These are phyloP conservation scores for Tautogolabrus adspersus DNA, from an alignment of 2,113 vertebrate species.

Conservation along the genomic window DNA sequence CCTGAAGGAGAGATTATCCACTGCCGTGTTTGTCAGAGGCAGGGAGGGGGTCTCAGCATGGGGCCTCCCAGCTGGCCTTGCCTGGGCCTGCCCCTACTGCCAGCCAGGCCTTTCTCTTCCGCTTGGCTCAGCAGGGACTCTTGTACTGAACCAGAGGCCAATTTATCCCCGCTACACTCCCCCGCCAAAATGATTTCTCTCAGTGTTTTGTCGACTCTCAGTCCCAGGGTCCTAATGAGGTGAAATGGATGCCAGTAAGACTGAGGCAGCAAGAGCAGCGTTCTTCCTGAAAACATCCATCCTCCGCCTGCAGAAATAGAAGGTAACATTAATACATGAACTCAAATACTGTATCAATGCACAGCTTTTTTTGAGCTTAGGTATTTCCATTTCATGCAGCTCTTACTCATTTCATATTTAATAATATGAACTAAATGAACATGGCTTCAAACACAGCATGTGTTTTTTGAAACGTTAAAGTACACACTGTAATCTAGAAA, in stretches of 20 bases:
- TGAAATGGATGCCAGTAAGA: conserved; percentile 82
- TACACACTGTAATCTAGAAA: too few species aligned
- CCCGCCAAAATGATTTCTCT: conserved; percentile 76
- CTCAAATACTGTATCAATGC: conserved; percentile 3
- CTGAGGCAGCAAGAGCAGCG: conserved; percentile 56
- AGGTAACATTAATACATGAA: conserved; percentile 32
- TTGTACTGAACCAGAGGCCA: conserved; percentile 80
- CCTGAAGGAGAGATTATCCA: conserved; percentile 82
- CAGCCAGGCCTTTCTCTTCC: conserved; percentile 81
- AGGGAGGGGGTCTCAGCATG: conserved; percentile 83
- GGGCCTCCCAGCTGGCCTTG: conserved; percentile 70
- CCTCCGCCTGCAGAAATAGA: conserved; percentile 36
- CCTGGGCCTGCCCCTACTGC: conserved; percentile 84
- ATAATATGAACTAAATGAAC: too few species aligned
- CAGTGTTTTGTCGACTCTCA: conserved; percentile 70
- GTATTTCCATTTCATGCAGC: too few species aligned
- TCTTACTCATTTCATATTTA: too few species aligned
- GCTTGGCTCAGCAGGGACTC: conserved; percentile 80
- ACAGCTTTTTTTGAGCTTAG: not conserved
- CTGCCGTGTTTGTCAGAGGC: conserved; percentile 83
- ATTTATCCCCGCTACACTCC: conserved; percentile 71
- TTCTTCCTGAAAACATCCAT: conserved; percentile 58
- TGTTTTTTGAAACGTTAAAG: too few species aligned
- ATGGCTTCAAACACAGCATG: too few species aligned
- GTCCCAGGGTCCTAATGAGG: conserved; percentile 81